Base-by-base conservation (phyloP, 2,113 vertebrate species). In the Colaptes auratus region DNA sequence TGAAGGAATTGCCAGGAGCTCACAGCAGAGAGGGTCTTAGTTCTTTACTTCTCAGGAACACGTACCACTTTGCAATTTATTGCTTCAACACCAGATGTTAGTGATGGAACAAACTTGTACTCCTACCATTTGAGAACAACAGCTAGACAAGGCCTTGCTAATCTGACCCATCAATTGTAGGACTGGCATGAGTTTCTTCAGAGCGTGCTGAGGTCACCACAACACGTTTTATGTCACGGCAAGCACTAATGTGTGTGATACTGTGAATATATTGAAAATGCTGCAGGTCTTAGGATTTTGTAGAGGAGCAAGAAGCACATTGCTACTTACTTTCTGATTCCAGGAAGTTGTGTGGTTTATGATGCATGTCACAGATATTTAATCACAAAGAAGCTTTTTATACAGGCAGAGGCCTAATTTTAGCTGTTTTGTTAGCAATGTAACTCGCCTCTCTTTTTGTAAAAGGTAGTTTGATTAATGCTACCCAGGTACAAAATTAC, bases 61-160 rank as follows among this genome's bases (percentile, higher is more conserved):
- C 24, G 4, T 25, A 27, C 2, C 7, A 1, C 3, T 65, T 66
- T 90, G 52, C 53, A n/a, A 50, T 76, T 31, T 61, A 36, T 65
- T 46, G 3, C 4, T 70, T 86, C 35, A 31, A 0, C 0, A 0
- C 42, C 53, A 55, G 31, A 9, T 2, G 1, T 10, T 65, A 13
- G 33, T 27, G 36, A 67, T 8, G 18, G 85, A 82, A 39, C 44
- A 10, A 7, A 56, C 19, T 33, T 71, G 36, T 72, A 36, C 0
- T 0, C 31, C 24, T 31, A 50, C 28, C 3, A 1, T 33, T 58
- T 66, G 55, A 90, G 72, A 69, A 64, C 46, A 8, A 20, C n/a
- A 91, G 31, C 67, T 75, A 70, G 60, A 63, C 36, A 44, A 5
- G 2, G 30, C 31, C 39, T 85, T 83, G 35, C 61, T 74, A 24